Percentiles rank a stretch among this genome's conserved stretches.
Evolutionary conservation across 1,140 invertebrate genomes (phyloP).

Genomic region (Lineus longissimus): DNA sequence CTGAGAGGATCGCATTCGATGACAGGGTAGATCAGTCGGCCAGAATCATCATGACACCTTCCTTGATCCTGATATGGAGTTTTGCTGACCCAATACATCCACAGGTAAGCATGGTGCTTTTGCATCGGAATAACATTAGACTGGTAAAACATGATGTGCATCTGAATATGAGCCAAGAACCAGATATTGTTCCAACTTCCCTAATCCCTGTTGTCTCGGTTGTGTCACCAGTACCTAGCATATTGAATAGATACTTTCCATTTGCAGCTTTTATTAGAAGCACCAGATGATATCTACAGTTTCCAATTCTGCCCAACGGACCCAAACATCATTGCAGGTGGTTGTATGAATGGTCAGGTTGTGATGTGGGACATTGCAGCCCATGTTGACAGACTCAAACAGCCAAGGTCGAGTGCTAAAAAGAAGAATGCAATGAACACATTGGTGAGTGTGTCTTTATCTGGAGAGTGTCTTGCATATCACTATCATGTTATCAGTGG

Average conservation of each 20-base stretch:
- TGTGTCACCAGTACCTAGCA: too few species aligned
- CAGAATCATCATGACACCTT: constrained; percentile 53
- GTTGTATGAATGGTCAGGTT: constrained; percentile 58
- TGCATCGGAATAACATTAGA: too few species aligned
- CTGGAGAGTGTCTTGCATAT: neutral
- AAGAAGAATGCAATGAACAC: constrained; percentile 40
- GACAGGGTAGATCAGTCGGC: constrained; percentile 51
- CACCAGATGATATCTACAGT: constrained; percentile 54
- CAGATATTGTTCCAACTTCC: too few species aligned
- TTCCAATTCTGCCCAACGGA: constrained; percentile 54
- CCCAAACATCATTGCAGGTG: constrained; percentile 54
- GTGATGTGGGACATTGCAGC: constrained; percentile 56
- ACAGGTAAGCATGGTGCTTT: constrained; percentile 34
- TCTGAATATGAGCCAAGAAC: too few species aligned
- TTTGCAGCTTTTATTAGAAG: constrained; percentile 54
- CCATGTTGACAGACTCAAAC: constrained; percentile 48
- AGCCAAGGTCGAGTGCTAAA: constrained; percentile 37
- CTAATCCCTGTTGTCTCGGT: too few species aligned
- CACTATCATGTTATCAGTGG: constrained; percentile 8
- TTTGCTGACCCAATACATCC: constrained; percentile 56
- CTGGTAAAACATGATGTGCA: too few species aligned
- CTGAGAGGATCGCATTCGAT: constrained; percentile 52
- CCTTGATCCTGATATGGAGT: constrained; percentile 56
- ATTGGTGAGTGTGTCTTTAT: constrained; percentile 39
- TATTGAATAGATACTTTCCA: neutral